Conservation (phyloP, 2,113 vertebrate genomes). For the Picathartes gymnocephalus region DNA sequence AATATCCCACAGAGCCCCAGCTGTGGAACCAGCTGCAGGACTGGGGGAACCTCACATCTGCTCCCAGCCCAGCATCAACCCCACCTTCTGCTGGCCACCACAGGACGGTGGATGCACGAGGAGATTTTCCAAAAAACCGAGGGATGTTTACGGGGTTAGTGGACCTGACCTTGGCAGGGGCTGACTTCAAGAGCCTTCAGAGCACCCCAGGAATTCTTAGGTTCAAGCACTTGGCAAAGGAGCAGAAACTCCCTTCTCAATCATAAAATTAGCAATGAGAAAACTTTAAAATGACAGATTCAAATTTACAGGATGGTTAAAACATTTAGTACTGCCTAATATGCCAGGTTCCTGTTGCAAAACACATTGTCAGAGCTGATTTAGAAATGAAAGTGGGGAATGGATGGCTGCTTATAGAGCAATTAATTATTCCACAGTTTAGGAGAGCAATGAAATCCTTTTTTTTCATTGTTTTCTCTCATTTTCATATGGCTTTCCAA, state of each 20-base stretch:
- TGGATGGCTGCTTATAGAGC: not conserved
- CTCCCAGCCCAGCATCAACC: not conserved
- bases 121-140: not conserved
- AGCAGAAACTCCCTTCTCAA: not conserved
- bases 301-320: not conserved
- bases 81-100: not conserved
- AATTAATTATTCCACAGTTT: not conserved
- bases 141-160: not conserved
- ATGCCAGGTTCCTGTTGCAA: not conserved
- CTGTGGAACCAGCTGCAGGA: not conserved
- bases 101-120: accelerated
- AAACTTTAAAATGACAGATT: not conserved
- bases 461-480: not conserved
- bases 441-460: not conserved
- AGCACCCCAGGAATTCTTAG: not conserved
- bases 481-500: not conserved
- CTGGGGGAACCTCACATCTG: not conserved
- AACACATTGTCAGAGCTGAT: not conserved
- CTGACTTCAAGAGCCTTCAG: not conserved
- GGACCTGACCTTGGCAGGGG: not conserved
- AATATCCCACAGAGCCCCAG: not conserved
- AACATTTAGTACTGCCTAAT: not conserved
- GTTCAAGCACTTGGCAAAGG: not conserved
- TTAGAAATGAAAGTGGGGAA: not conserved
- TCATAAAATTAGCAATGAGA: not conserved